Percentiles rank a stretch among this genome's conserved stretches.
Evolutionary conservation across 2,888 invertebrate genomes (phyloP).

Genomic region (Sycophila texana): DNA sequence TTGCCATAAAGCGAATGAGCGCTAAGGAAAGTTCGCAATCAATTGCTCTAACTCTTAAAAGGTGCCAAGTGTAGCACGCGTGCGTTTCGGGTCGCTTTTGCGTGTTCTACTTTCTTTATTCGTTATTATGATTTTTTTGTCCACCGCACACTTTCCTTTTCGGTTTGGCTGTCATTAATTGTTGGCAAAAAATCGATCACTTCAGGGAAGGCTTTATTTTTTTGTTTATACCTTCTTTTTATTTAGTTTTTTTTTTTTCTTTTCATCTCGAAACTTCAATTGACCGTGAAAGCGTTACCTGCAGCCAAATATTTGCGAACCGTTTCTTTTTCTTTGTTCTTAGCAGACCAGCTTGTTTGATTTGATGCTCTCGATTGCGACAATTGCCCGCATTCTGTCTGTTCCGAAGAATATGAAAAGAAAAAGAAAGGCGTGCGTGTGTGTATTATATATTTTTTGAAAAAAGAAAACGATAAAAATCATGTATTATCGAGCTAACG

Average conservation of each 20-base stretch:
- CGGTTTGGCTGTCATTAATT: conserved; percentile 51
- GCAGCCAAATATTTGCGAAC: conserved; percentile 73
- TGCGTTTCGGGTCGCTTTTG: conserved; percentile 60
- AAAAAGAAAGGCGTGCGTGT: conserved; percentile 32
- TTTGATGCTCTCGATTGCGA: conserved; percentile 53
- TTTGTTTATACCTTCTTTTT: conserved; percentile 49
- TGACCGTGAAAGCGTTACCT: conserved; percentile 64
- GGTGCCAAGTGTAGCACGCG: conserved; percentile 66
- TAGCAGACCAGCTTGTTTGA: conserved; percentile 63
- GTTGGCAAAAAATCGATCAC: conserved; percentile 28
- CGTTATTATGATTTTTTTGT: conserved; percentile 33
- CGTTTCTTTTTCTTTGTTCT: conserved; percentile 62
- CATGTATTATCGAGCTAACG: conserved; percentile 42
- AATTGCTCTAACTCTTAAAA: conserved; percentile 61
- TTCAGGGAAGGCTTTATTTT: conserved; percentile 32
- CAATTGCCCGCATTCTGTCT: conserved; percentile 44
- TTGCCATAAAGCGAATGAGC: conserved; percentile 68
- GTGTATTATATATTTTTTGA: conserved; percentile 46
- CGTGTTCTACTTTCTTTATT: conserved; percentile 40
- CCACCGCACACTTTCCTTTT: conserved; percentile 45
- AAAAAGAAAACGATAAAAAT: conserved; percentile 28
- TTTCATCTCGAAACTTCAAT: conserved; percentile 49
- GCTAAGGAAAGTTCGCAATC: conserved; percentile 61
- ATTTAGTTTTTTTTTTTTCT: conserved; percentile 36
- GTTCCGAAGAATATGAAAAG: conserved; percentile 29